Evolutionary conservation across 2,888 invertebrate species (phyloP), one percentile per base, ranked within the genome.

Genomic region (Leptura quadrifasciata): DNA sequence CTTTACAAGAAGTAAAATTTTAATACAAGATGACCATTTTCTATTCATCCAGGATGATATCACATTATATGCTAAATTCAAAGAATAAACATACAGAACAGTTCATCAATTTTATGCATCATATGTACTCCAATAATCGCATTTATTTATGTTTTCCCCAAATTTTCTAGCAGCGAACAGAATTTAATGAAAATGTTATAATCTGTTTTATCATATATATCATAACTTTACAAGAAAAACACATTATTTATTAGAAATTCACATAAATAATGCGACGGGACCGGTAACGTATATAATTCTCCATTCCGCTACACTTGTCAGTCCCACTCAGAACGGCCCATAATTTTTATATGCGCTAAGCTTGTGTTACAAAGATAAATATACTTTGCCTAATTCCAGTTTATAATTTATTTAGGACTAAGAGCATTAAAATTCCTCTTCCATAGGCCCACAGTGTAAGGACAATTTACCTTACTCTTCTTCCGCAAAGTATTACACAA

Each of bases 311-410:
- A 17, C 20, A 2, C 35, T 63, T 63, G 35, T 39, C 63, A 35
- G 6, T 63, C 39, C 39, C 63, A 39, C 18, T 63, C 20, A 52
- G 15, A 21, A 27, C 15, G 47, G 17, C 9, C 65, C 69, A 58
- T 39, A 69, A 69, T 69, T 58, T 69, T 69, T 58, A 58, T 35
- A 20, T 63, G 35, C 63, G 39, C 63, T 63, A 35, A 63, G 39
- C 58, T 58, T 58, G 58, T 21, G 31, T 21, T 69, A 35, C 58
- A 69, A 69, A 69, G 69, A 69, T 69, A 69, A 69, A 69, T 69
- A 55, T 57, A 55, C 68, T 68, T 69, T 58, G 18, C 69, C 69
- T 68, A 69, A 69, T 58, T 69, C 58, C 35, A 39, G 18, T 35
- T 31, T 57, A 69, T 58, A 69, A 55, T 54, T 54, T 68, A 55